Evolutionary conservation across 2,888 invertebrate species (phyloP).

Genomic region (Cataglyphis livida): DNA sequence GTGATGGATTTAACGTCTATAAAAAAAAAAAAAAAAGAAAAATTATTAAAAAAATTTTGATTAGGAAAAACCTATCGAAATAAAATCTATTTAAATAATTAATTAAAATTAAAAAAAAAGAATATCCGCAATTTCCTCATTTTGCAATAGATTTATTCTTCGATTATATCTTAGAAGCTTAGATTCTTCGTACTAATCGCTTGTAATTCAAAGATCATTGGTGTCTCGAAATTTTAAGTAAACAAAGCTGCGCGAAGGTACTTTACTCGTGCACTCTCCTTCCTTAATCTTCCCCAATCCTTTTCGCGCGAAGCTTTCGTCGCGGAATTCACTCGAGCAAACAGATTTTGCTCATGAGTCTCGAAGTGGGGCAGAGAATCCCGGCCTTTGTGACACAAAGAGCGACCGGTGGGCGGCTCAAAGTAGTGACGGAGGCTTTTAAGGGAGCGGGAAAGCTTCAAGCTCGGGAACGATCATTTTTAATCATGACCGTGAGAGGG

Average conservation of each 20-base stretch:
- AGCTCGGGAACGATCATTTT: constrained; percentile 78
- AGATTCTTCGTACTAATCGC: neutral
- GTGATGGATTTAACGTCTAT: neutral
- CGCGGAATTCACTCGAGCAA: constrained; percentile 24
- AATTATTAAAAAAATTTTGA: neutral
- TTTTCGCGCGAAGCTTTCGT: constrained; percentile 15
- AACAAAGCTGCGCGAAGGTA: neutral
- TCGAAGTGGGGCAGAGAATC: constrained; percentile 41
- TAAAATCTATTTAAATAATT: neutral
- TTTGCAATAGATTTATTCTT: neutral
- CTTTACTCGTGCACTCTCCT: constrained; percentile 2
- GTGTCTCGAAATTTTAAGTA: neutral
- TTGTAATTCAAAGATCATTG: neutral
- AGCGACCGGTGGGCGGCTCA: constrained; percentile 37
- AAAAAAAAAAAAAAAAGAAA: neutral
- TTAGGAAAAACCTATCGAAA: neutral
- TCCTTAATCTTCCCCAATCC: constrained; percentile 36
- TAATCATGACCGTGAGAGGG: constrained; percentile 70
- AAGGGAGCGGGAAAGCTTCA: constrained; percentile 65
- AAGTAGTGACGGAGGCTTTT: constrained; percentile 64
- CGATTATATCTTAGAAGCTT: neutral
- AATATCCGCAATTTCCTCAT: neutral
- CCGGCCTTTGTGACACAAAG: constrained; percentile 37
- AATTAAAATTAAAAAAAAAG: neutral
- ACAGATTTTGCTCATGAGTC: constrained; percentile 28